A percentile compares a stretch with the other conserved stretches of the same genome.
These are phyloP conservation scores for Catostylus mosaicus DNA, from an alignment of 30 jellyfish, hydroid and myxozoan species.

Conservation along the genomic window DNA sequence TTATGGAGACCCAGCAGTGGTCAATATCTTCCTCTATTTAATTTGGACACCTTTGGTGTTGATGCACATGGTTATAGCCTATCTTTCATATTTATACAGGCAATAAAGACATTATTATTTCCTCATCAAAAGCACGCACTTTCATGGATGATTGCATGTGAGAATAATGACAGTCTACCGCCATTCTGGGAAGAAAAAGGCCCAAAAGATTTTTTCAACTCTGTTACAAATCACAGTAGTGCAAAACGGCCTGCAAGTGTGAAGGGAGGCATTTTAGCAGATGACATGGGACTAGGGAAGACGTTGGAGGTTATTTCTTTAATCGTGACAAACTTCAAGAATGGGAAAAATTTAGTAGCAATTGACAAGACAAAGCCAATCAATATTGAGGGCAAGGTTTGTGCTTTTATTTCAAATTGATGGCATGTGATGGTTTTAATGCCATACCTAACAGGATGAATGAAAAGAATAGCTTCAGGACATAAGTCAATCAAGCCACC, in stretches of 20 bases:
- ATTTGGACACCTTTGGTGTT: neutral
- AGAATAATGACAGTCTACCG: constrained; percentile 60
- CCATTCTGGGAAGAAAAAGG: constrained; percentile 76
- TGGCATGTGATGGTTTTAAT: too few species aligned
- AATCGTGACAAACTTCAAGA: constrained; percentile 67
- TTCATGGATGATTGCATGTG: constrained; percentile 83
- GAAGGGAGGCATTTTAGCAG: constrained; percentile 81
- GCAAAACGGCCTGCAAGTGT: constrained; percentile 54
- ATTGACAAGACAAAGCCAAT: constrained; percentile 40
- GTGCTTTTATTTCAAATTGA: neutral
- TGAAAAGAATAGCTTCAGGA: too few species aligned
- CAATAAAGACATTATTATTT: constrained; percentile 48
- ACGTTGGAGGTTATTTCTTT: constrained; percentile 73
- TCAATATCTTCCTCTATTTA: too few species aligned
- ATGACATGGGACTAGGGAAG: constrained; percentile 88
- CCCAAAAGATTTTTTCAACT: constrained; percentile 37
- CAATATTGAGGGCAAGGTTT: constrained; percentile 25
- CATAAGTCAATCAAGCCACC: too few species aligned
- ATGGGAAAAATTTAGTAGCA: constrained; percentile 55
- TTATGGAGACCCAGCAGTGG: too few species aligned
- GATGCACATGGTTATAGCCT: too few species aligned
- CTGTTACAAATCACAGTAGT: constrained; percentile 59
- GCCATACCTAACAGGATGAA: too few species aligned
- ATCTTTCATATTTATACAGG: constrained; percentile 44
- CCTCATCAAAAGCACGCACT: constrained; percentile 82